A percentile compares a stretch with the other conserved stretches of the same genome.
Conservation (phyloP, 2,113 vertebrate genomes). For the Gulo gulo region DNA sequence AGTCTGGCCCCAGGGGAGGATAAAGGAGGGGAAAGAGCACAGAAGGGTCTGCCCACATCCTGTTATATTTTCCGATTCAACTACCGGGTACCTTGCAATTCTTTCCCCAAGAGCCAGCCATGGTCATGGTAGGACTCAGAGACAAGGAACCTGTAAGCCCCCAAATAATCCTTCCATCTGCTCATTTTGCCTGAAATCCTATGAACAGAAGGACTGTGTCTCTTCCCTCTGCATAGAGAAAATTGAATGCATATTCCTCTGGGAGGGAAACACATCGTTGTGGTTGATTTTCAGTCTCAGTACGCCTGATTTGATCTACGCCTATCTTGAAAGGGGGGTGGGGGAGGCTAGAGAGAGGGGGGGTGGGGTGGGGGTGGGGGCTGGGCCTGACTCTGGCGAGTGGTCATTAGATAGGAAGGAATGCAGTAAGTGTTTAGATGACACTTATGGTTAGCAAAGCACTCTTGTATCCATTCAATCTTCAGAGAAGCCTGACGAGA, state of each 20-base stretch:
- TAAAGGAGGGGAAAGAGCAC: not conserved
- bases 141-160: not conserved
- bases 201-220: not conserved
- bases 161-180: not conserved
- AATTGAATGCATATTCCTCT: not conserved
- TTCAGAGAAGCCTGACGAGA: not conserved
- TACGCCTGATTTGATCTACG: not conserved
- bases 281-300: not conserved
- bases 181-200: constrained; percentile 3
- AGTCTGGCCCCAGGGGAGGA: not conserved
- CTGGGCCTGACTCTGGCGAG: not conserved
- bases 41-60: not conserved
- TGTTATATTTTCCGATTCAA: not conserved
- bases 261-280: not conserved
- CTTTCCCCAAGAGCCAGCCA: not conserved
- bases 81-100: not conserved
- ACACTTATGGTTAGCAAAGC: not conserved
- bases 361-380: too few species aligned
- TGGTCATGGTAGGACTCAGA: not conserved
- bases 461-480: not conserved
- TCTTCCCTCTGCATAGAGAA: not conserved
- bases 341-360: not conserved
- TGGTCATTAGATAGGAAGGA: not conserved
- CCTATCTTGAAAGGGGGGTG: not conserved
- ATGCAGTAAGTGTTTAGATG: not conserved